phyloP scores from a whole-genome alignment of 2,888 invertebrate species.

The Eledona agricola region DNA sequence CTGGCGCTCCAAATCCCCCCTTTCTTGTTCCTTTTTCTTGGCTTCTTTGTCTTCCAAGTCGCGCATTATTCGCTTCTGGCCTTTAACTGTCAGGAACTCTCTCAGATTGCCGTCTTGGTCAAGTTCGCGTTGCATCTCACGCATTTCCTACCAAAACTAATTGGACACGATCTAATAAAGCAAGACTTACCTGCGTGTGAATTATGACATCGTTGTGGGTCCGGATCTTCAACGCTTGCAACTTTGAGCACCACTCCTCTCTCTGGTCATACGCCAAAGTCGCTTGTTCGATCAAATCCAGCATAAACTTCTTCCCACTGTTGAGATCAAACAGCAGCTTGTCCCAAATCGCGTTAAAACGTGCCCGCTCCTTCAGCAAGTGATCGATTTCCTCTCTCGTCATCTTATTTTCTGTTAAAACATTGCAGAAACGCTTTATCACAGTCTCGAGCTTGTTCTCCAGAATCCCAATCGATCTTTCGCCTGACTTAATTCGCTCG shows the following conservation, averaged over 20 bases:
- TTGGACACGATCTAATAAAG: background rate
- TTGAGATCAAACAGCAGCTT: slow-evolving; percentile 78
- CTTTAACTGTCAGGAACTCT: slow-evolving; percentile 85
- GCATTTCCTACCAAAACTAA: slow-evolving; percentile 73
- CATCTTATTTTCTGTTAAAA: slow-evolving; percentile 76
- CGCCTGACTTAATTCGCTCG: slow-evolving; percentile 65
- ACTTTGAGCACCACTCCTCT: slow-evolving; percentile 81
- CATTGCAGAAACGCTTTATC: slow-evolving; percentile 78
- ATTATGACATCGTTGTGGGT: slow-evolving; percentile 76
- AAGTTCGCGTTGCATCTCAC: slow-evolving; percentile 84
- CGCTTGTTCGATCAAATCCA: slow-evolving; percentile 87
- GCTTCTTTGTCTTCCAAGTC: slow-evolving; percentile 79
- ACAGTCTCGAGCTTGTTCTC: slow-evolving; percentile 81
- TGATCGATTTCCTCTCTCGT: slow-evolving; percentile 83
- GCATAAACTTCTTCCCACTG: slow-evolving; percentile 81
- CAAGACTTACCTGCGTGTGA: slow-evolving; percentile 68
- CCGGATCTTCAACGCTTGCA: slow-evolving; percentile 81
- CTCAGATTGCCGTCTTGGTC: slow-evolving; percentile 87
- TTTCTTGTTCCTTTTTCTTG: slow-evolving; percentile 73
- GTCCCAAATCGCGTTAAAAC: slow-evolving; percentile 85
- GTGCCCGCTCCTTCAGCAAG: slow-evolving; percentile 81
- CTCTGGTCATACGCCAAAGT: slow-evolving; percentile 89
- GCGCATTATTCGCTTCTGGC: slow-evolving; percentile 77
- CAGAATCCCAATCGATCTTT: slow-evolving; percentile 69
- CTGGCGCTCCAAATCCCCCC: slow-evolving; percentile 74